Percentiles rank a stretch among this genome's conserved stretches.
phyloP scores from a whole-genome alignment of 1,140 invertebrate species.

The Anoplolepis gracilipes region DNA sequence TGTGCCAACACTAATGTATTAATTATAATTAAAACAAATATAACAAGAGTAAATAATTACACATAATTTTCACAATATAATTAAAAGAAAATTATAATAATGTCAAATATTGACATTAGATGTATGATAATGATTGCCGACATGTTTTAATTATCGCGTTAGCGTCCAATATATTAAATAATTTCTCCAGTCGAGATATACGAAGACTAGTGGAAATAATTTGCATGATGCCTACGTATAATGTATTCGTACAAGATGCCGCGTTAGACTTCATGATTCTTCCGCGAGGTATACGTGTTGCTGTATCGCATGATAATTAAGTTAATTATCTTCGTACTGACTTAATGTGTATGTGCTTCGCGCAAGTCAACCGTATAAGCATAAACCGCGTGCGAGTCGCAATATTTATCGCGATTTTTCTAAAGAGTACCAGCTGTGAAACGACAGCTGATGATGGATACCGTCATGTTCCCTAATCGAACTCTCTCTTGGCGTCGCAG shows the following conservation, averaged over 20 bases:
- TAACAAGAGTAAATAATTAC: background rate
- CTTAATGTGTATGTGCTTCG: slow-evolving; percentile 55
- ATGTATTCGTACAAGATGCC: slow-evolving; percentile 4
- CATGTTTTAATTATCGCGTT: slow-evolving; percentile 56
- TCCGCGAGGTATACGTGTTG: slow-evolving; percentile 52
- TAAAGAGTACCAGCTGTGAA: slow-evolving; percentile 40
- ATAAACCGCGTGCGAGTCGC: slow-evolving; percentile 44
- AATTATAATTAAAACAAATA: slow-evolving; percentile 5
- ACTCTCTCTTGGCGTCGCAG: slow-evolving; percentile 19
- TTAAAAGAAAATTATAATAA: slow-evolving; percentile 19
- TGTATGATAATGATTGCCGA: slow-evolving; percentile 49
- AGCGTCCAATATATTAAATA: slow-evolving; percentile 47
- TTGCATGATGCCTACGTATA: slow-evolving; percentile 40
- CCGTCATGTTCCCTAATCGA: slow-evolving; percentile 62
- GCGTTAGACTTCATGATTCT: slow-evolving; percentile 62
- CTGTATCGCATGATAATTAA: slow-evolving; percentile 75
- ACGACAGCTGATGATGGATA: slow-evolving; percentile 75
- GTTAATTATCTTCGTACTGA: slow-evolving; percentile 72
- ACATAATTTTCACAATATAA: background rate
- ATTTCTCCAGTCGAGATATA: background rate
- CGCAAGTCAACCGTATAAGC: slow-evolving; percentile 18
- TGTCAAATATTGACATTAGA: slow-evolving; percentile 35
- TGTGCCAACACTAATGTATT: background rate
- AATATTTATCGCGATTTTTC: slow-evolving; percentile 12
- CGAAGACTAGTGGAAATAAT: slow-evolving; percentile 42